A percentile compares a stretch with the other conserved stretches of the same genome.
Evolutionary conservation across 1,140 invertebrate species (phyloP).

Genomic region (Achatina immaculata): DNA sequence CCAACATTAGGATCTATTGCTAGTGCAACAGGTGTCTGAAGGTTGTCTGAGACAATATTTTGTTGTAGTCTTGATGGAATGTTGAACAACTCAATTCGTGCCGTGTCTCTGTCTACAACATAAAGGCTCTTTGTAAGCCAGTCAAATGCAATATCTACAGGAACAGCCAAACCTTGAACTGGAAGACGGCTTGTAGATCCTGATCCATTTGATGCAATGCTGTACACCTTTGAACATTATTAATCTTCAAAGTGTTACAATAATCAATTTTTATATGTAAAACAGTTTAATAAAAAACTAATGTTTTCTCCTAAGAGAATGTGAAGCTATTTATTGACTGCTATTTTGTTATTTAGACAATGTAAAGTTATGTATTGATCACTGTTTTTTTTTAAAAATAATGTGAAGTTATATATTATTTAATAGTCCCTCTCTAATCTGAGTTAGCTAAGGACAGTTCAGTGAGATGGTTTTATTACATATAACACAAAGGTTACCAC

Average conservation of each 20-base stretch:
- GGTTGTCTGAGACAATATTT: conserved; percentile 86
- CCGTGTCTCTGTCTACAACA: conserved; percentile 91
- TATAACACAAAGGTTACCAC: no score
- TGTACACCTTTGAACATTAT: conserved; percentile 57
- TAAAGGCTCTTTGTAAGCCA: conserved; percentile 97
- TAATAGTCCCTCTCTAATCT: no score
- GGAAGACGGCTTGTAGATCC: conserved; percentile 37
- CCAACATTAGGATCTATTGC: conserved; percentile 91
- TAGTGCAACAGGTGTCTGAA: conserved; percentile 91
- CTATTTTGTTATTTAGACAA: neutral
- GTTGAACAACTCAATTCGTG: conserved; percentile 93
- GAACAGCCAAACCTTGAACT: conserved; percentile 69
- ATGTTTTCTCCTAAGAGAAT: neutral
- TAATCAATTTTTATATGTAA: neutral
- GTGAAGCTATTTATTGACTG: neutral
- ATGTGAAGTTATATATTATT: no score
- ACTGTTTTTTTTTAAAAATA: no score
- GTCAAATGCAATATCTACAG: conserved; percentile 92
- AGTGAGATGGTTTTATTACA: no score
- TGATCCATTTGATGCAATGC: conserved; percentile 67
- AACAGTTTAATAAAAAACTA: neutral
- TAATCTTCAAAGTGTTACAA: neutral
- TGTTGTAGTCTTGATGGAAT: conserved; percentile 86
- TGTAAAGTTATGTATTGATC: neutral
- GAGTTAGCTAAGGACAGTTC: no score